Evolutionary conservation across 37 sponge, comb jelly and placozoan species (phyloP).

Genomic region (Petrosia ficiformis): DNA sequence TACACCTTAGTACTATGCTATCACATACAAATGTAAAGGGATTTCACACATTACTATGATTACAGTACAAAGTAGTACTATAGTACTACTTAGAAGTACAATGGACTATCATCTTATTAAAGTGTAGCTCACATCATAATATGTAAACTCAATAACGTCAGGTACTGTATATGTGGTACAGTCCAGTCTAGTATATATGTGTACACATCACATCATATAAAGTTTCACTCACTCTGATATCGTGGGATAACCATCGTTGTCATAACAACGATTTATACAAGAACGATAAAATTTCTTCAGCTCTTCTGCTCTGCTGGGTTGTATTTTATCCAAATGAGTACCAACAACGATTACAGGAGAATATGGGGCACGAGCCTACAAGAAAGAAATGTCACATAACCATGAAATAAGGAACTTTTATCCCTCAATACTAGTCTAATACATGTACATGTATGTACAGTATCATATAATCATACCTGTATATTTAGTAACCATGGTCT

Average conservation of each 20-base stretch:
- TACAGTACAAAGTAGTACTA: no score
- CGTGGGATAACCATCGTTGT: constrained; percentile 55
- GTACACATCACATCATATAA: not conserved
- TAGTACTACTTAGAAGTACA: no score
- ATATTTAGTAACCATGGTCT: constrained; percentile 95
- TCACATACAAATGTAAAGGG: no score
- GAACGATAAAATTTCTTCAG: constrained; percentile 40
- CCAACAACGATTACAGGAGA: constrained; percentile 93
- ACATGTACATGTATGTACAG: not conserved
- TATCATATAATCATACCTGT: constrained; percentile 53
- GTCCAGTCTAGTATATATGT: constrained; percentile 1
- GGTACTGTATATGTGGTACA: no score
- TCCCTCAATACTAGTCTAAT: not conserved
- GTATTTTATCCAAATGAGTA: constrained; percentile 89
- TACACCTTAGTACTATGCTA: no score
- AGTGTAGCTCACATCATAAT: no score
- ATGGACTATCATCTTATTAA: no score
- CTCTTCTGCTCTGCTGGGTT: constrained; percentile 1
- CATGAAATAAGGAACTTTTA: not conserved
- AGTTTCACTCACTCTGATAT: constrained; percentile 22
- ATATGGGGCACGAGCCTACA: constrained; percentile 85
- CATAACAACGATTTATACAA: constrained; percentile 39
- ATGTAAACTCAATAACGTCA: no score
- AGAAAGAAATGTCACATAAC: not conserved
- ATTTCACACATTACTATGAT: no score